Conservation (phyloP, 1,140 invertebrate species). For the Holotrichia oblita region DNA sequence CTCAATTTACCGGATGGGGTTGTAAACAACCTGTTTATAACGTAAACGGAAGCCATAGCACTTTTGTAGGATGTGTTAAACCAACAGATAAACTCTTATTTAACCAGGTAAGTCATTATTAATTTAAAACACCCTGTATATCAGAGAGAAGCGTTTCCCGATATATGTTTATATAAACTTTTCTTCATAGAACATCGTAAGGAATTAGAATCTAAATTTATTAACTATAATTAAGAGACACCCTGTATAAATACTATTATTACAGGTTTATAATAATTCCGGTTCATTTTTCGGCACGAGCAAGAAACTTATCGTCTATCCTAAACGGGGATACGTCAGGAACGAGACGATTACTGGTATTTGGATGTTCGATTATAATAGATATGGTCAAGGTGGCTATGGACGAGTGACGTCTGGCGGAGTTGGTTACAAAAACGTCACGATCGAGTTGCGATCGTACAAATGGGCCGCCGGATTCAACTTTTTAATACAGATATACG, state of each 20-base stretch:
- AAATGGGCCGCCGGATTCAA: conserved; percentile 24
- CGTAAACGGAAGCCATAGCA: conserved; percentile 34
- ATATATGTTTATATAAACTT: no score
- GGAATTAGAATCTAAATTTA: no score
- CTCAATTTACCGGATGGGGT: not conserved
- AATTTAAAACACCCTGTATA: no score
- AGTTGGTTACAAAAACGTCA: conserved; percentile 37
- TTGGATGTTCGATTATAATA: conserved; percentile 19
- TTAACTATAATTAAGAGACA: no score
- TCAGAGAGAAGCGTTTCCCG: no score
- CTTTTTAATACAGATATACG: conserved; percentile 34
- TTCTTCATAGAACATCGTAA: no score
- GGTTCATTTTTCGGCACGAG: not conserved
- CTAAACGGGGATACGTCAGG: not conserved
- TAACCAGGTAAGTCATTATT: conserved; percentile 46
- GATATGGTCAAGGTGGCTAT: conserved; percentile 38
- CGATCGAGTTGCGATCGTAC: conserved; percentile 7
- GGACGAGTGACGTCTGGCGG: conserved; percentile 24
- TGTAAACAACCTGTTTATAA: conserved; percentile 23
- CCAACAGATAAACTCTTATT: conserved; percentile 45
- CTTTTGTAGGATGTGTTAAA: conserved; percentile 40
- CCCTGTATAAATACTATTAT: no score
- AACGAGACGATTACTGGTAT: conserved; percentile 38
- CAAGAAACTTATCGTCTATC: conserved; percentile 19
- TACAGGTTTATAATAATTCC: not conserved